A percentile compares a stretch with the other conserved stretches of the same genome.
These are phyloP conservation scores for Drosophila demipolita DNA, from an alignment of 2,888 invertebrate species.

Conservation along the genomic window DNA sequence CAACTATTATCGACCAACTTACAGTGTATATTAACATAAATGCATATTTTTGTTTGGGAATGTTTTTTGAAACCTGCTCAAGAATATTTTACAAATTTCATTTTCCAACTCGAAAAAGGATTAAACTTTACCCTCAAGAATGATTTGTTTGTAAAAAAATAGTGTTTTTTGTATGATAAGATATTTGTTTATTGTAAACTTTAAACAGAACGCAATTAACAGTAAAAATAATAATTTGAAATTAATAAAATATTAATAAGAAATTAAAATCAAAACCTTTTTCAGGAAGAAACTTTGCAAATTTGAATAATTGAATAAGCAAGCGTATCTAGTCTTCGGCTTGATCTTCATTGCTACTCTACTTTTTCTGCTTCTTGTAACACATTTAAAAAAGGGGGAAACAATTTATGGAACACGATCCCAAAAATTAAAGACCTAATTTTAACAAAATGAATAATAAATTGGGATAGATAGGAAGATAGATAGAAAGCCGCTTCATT, in stretches of 20 bases:
- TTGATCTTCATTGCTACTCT: not conserved
- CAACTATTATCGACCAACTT: not conserved
- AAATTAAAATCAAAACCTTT: not conserved
- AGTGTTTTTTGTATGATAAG: no score
- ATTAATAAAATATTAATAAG: not conserved
- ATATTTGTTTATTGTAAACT: not conserved
- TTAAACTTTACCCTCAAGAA: not conserved
- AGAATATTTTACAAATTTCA: not conserved
- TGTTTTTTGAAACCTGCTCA: not conserved
- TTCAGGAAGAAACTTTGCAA: not conserved
- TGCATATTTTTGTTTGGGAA: not conserved
- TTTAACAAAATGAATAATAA: not conserved
- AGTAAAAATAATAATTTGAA: not conserved
- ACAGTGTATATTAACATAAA: not conserved
- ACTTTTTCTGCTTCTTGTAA: not conserved
- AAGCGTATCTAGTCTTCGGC: constrained; percentile 31
- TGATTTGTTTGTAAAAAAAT: not conserved
- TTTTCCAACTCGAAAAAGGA: not conserved
- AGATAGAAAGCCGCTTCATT: not conserved
- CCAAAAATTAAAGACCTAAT: not conserved
- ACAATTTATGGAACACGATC: not conserved
- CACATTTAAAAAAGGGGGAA: not conserved
- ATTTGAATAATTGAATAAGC: not conserved
- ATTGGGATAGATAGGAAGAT: not conserved
- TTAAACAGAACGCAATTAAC: not conserved